Evolutionary conservation across 2,888 invertebrate genomes (phyloP).

Genomic region (Dendrolimus houi): DNA sequence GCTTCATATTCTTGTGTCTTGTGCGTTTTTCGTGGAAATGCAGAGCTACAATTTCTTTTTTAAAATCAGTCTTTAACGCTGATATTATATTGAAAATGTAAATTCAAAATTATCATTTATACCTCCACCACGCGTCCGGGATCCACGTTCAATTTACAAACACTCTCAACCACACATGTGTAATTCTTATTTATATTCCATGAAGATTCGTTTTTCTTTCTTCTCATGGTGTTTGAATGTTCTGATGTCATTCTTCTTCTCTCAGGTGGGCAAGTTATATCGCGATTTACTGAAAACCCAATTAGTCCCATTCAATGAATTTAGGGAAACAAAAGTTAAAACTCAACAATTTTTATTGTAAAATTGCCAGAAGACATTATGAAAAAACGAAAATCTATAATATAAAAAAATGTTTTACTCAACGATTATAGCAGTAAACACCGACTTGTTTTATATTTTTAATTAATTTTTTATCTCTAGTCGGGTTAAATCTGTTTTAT

Average conservation of each 20-base stretch:
- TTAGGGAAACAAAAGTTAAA: neutral
- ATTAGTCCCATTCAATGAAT: neutral
- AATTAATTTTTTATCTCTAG: no score
- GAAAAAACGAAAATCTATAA: no score
- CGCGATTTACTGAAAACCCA: conserved; percentile 33
- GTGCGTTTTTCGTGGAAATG: no score
- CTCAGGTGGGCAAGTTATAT: conserved; percentile 58
- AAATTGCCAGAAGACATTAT: no score
- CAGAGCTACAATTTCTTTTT: no score
- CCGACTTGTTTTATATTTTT: no score
- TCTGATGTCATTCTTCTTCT: conserved; percentile 77
- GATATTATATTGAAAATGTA: no score
- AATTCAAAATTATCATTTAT: neutral
- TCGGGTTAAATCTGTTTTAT: no score
- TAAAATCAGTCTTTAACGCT: no score
- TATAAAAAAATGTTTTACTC: no score
- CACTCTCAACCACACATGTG: conserved; percentile 81
- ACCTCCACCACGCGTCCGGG: conserved; percentile 81
- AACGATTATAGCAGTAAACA: no score
- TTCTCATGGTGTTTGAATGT: conserved; percentile 77
- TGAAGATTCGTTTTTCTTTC: conserved; percentile 82
- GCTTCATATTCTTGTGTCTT: no score
- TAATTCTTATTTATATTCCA: conserved; percentile 84
- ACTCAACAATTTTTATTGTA: neutral
- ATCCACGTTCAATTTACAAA: conserved; percentile 88